A percentile compares a stretch with the other conserved stretches of the same genome.
phyloP scores from a whole-genome alignment of 2,113 vertebrate species.

The Bostrychus sinensis region DNA sequence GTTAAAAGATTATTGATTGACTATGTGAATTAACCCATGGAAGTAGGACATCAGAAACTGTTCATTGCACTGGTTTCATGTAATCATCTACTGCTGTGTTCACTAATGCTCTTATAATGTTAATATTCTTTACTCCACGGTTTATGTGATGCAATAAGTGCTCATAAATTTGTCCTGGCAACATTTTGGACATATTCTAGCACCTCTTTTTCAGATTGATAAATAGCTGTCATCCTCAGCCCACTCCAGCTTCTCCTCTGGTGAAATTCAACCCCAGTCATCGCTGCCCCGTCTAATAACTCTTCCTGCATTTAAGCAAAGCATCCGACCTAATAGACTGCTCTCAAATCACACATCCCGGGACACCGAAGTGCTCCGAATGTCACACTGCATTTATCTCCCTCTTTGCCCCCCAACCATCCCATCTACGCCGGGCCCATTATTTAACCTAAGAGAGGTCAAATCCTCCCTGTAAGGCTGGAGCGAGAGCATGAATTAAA shows the following conservation, averaged over 20 bases:
- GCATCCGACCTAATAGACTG: slow-evolving; percentile 65
- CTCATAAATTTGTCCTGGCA: slow-evolving; percentile 19
- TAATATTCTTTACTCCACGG: slow-evolving; percentile 3
- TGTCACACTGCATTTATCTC: slow-evolving; percentile 76
- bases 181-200: slow-evolving; percentile 18
- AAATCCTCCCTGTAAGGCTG: slow-evolving; percentile 64
- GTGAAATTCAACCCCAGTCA: slow-evolving; percentile 56
- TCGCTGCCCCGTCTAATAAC: slow-evolving; percentile 69
- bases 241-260: slow-evolving; percentile 25
- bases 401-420: slow-evolving; percentile 52
- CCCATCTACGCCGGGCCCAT: slow-evolving; percentile 60
- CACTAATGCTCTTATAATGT: not conserved
- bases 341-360: slow-evolving; percentile 72
- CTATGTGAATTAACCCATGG: no score
- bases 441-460: slow-evolving; percentile 77
- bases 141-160: slow-evolving; percentile 1
- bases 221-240: slow-evolving; percentile 42
- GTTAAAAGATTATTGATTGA: not conserved
- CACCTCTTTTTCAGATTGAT: slow-evolving; percentile 41
- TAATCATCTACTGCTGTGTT: not conserved
- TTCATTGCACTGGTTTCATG: not conserved
- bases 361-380: slow-evolving; percentile 64
- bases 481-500: slow-evolving; percentile 61
- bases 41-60: not conserved
- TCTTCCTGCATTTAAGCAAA: slow-evolving; percentile 73